Evolutionary conservation across 2,113 vertebrate genomes (phyloP).

Genomic region (Gadus macrocephalus): DNA sequence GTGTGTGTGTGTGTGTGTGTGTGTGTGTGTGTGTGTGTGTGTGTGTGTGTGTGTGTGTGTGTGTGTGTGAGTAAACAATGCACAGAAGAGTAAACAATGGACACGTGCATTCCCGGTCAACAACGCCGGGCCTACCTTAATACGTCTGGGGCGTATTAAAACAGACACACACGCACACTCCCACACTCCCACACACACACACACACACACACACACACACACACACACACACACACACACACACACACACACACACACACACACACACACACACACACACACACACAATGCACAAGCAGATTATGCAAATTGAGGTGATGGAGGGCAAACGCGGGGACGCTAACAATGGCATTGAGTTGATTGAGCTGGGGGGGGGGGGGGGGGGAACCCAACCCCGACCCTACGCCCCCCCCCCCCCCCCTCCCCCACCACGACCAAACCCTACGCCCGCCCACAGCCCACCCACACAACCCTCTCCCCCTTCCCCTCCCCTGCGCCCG

Average conservation of each 20-base stretch:
- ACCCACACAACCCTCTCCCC: slow-evolving; percentile 23
- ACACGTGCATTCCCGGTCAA: slow-evolving; percentile 62
- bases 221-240: background rate
- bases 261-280: background rate
- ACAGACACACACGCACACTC: background rate
- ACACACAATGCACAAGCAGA: slow-evolving; percentile 52
- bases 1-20: too few species aligned
- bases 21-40: too few species aligned
- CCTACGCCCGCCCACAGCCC: slow-evolving; percentile 20
- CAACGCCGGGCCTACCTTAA: slow-evolving; percentile 36
- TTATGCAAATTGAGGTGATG: slow-evolving; percentile 73
- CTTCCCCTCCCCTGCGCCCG: slow-evolving; percentile 35
- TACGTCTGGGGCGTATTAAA: background rate
- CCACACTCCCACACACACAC: background rate
- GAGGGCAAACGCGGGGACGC: slow-evolving; percentile 49
- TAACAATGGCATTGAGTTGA: slow-evolving; percentile 69
- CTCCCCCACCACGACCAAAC: slow-evolving; percentile 37
- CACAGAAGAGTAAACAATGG: slow-evolving; percentile 63
- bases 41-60: background rate
- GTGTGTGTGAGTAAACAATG: background rate
- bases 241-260: background rate
- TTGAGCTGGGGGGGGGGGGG: slow-evolving; percentile 46
- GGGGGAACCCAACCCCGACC: slow-evolving; percentile 39
- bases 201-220: background rate
- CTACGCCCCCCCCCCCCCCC: slow-evolving; percentile 12